Evolutionary conservation across 2,888 invertebrate genomes (phyloP), one percentile per base, ranked within the genome.

Genomic region (Chrysomela aeneicollis): DNA sequence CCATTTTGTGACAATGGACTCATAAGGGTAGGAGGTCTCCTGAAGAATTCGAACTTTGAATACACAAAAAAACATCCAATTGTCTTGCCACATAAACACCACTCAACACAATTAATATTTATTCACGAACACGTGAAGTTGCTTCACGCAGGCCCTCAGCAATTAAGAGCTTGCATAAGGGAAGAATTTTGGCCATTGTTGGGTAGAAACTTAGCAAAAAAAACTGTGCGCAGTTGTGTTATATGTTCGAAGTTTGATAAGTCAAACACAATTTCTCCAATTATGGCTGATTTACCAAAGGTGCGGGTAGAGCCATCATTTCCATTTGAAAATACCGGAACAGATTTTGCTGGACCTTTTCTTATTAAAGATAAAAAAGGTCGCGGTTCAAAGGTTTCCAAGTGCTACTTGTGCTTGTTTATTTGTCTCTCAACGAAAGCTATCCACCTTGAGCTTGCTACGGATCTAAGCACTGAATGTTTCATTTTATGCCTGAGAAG

Each of bases 301-400:
- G 9, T 15, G 32, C 49, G 71, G 15, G 15, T 71, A 12, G 37
- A 30, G 10, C 64, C 66, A 15, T 42, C 51, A 6, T 46, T 55
- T 30, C 70, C 72, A 5, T 73, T 74, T 63, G 22, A 55, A 35
- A 67, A 67, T 32, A 21, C 59, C 0, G 64, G 66, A 30, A 47
- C 69, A n/a, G 73, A 74, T 53, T 72, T 69, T 52, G 72, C 69
- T 9, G 73, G 72, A 6, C 72, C 70, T 6, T 64, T 71, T 61
- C 30, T 55, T 35, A 53, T 70, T 10, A 67, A 63, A 15, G 68
- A 69, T 52, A 64, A 57, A 47, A 59, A 63, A 26, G 64, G 70
- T 26, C 47, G 70, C 5, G 66, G 68, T 53, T 59, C 54, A 4
- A 68, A 62, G 59, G 59, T 47, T 26, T 26, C 53, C 8, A 69